Percentiles rank a stretch among this genome's conserved stretches.
phyloP scores from a whole-genome alignment of 2,113 vertebrate genomes.

The Corythoichthys intestinalis region DNA sequence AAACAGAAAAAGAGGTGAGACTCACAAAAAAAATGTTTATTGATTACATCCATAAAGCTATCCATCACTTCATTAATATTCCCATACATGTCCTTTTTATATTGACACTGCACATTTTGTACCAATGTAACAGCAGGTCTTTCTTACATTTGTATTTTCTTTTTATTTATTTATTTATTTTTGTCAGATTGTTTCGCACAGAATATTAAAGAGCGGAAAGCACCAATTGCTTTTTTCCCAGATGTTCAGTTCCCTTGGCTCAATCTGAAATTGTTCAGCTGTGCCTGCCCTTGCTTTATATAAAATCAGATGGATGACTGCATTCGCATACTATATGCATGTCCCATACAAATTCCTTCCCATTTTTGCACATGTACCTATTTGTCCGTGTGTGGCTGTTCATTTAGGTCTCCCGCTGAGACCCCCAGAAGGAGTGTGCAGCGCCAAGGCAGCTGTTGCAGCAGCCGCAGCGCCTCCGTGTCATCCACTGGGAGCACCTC shows the following conservation, averaged over 20 bases:
- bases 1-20: slow-evolving; percentile 92
- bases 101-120: background rate
- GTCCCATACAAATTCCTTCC: slow-evolving; percentile 30
- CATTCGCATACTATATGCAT: slow-evolving; percentile 23
- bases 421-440: slow-evolving; percentile 81
- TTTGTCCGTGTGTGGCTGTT: slow-evolving; percentile 28
- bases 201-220: slow-evolving; percentile 31
- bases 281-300: slow-evolving; percentile 21
- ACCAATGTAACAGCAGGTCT: slow-evolving; percentile 1
- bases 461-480: slow-evolving; percentile 84
- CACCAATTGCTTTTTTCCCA: slow-evolving; percentile 1
- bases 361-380: slow-evolving; percentile 14
- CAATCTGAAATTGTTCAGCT: slow-evolving; percentile 16
- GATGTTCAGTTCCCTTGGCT: background rate
- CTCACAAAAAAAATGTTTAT: background rate
- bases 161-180: slow-evolving; percentile 39
- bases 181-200: slow-evolving; percentile 19
- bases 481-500: slow-evolving; percentile 84
- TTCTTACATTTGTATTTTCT: slow-evolving; percentile 48
- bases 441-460: slow-evolving; percentile 85
- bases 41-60: background rate
- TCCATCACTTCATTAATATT: background rate
- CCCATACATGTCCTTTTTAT: background rate
- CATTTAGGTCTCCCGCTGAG: slow-evolving; percentile 80
- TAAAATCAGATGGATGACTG: slow-evolving; percentile 20